Base-by-base conservation (phyloP, 2,113 vertebrate species). In the Pluvianellus socialis region DNA sequence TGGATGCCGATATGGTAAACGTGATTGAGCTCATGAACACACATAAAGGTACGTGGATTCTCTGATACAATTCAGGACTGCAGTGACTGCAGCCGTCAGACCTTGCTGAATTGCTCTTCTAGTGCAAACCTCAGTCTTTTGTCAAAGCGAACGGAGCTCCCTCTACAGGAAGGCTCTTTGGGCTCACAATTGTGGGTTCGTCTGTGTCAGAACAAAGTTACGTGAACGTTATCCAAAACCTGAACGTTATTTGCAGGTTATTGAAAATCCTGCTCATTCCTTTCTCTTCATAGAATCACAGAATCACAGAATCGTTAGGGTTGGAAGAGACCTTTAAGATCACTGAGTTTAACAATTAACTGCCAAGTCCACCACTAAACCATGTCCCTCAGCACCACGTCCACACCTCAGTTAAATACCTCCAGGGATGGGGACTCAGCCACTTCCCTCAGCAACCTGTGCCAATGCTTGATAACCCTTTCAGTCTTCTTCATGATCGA, bases 101-200 rank as follows among this genome's bases (percentile, higher is more conserved):
- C 53, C 18, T 68, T 38, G 28, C 66, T 65, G 50, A 55, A 13
- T n/a, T 66, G 33, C 17, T 70, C 24, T 68, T 75, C 55, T 26
- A n/a, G 33, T 14, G 42, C 62, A 62, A 90, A n/a, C 11, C 20
- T 75, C 62, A 45, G 9, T 10, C 8, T 61, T 55, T 26, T 65
- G 22, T 52, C 52, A 75, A 75, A 79, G 38, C 50, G 56, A 82
- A 38, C 14, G 26, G 13, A 44, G 19, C 3, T 79, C 26, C 28
- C 28, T 79, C 42, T 0, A 1, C 0, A 1, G 40, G 8, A 58
- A 63, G 40, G 32, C 38, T 90, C 38, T 49, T 50, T 32, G 27
- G 33, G 38, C 45, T 91, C 55, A 65, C 15, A 56, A 4, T 16
- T 32, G 24, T 12, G 3, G 6, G 33, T 38, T 61, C 2, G 8